Evolutionary conservation across 2,113 vertebrate genomes (phyloP), one percentile per base, ranked within the genome.

Genomic region (Blennius ocellaris): DNA sequence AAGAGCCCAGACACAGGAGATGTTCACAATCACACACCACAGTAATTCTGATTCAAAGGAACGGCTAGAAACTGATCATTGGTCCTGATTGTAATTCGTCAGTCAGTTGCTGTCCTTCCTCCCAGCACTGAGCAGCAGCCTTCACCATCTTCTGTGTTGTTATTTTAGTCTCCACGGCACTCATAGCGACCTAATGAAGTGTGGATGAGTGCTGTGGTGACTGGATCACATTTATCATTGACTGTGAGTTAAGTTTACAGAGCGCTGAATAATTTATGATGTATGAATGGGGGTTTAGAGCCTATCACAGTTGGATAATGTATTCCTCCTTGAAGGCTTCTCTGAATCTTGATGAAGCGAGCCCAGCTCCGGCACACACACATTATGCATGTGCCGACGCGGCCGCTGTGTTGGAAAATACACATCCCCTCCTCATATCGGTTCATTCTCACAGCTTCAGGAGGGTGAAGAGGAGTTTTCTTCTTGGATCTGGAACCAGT

Each of bases 261-360:
- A 85, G 84, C 80, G 73, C 85, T 93, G 92, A 92, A 93, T 93
- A 90, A 92, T 93, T 89, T 90, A 93, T 84, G 86, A 85, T 91
- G 89, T 89, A 90, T 91, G 87, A 92, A 90, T 81, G 84, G 86
- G 84, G 88, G 80, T 92, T 90, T 90, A 87, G 81, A 90, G 86
- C 82, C 88, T 81, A 87, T 89, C 72, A 67, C 76, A 61, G 75
- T 74, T 85, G 83, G 68, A 76, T 87, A 88, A 91, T 92, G 71
- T 90, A 89, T 90, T 89, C 83, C 83, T 90, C 90, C 90, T 93
- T 91, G 88, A 91, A 87, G 75, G 85, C 80, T 84, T 72, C 74
- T 76, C 67, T 56, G 85, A 92, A 90, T 92, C 77, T 73, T 76
- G 82, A 91, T 89, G 53, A 90, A 87, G 71, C 14, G 15, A 73